Percentiles rank a stretch among this genome's conserved stretches.
phyloP scores from a whole-genome alignment of 2,113 vertebrate species.

The Lethenteron reissneri region DNA sequence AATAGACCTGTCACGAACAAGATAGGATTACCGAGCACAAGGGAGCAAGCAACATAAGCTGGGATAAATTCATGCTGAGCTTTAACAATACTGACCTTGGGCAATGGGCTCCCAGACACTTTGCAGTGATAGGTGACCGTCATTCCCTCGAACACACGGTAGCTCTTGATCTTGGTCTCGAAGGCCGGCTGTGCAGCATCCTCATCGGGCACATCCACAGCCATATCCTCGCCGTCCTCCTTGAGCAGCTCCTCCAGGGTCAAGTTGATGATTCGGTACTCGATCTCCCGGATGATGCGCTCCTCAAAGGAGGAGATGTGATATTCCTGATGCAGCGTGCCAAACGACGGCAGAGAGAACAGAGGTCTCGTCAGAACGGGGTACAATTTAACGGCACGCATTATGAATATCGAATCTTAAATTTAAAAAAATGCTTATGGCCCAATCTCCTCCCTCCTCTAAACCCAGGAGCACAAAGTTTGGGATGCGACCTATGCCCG shows the following conservation, averaged over 20 bases:
- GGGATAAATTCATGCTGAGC: too few relatives aligned
- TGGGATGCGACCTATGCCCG: too few relatives aligned
- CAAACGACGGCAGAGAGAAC: too few relatives aligned
- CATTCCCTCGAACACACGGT: constrained; percentile 72
- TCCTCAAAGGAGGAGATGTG: constrained; percentile 79
- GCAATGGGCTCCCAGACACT: constrained; percentile 55
- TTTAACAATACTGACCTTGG: constrained; percentile 39
- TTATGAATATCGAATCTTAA: too few relatives aligned
- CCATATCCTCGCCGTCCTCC: constrained; percentile 65
- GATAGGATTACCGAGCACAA: too few relatives aligned
- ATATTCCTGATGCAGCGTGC: constrained; percentile 38
- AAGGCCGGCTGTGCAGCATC: constrained; percentile 55
- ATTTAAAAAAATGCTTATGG: too few relatives aligned
- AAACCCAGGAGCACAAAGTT: too few relatives aligned
- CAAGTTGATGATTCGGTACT: constrained; percentile 74
- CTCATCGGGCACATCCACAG: constrained; percentile 44
- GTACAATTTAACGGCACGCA: too few relatives aligned
- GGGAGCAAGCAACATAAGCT: too few relatives aligned
- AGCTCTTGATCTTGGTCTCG: constrained; percentile 61
- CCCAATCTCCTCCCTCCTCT: too few relatives aligned
- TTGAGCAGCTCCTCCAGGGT: constrained; percentile 57
- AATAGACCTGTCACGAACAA: too few relatives aligned
- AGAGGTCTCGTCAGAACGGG: too few relatives aligned
- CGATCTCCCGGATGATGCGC: constrained; percentile 83
- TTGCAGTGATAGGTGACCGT: constrained; percentile 86